phyloP scores from a whole-genome alignment of 2,113 vertebrate genomes.

The Conger conger region DNA sequence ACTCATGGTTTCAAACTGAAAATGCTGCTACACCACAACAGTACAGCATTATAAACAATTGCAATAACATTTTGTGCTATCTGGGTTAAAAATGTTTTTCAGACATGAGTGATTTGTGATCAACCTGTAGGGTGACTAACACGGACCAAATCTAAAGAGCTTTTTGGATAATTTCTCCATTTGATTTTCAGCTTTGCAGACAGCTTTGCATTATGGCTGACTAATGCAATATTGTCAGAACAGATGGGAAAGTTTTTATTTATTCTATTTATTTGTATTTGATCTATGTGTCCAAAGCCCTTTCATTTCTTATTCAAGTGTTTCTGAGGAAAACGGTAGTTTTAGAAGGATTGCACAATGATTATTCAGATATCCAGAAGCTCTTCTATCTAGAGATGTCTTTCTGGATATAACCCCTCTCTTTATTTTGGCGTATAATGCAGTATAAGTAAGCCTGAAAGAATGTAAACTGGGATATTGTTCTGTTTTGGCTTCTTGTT shows the following conservation, averaged over 20 bases:
- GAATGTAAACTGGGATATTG: slow-evolving; percentile 1
- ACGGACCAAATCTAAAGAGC: background rate
- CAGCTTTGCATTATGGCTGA: background rate
- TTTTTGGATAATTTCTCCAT: background rate
- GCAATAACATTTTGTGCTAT: background rate
- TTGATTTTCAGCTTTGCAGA: background rate
- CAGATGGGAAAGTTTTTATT: background rate
- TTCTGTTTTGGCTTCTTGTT: slow-evolving; percentile 3
- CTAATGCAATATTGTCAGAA: background rate
- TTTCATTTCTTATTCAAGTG: background rate
- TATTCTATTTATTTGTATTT: background rate
- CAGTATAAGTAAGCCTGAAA: background rate
- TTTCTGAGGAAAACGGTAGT: background rate
- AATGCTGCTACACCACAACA: no score
- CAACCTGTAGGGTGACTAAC: background rate
- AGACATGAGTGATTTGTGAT: background rate
- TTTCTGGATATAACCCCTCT: background rate
- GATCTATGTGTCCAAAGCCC: background rate
- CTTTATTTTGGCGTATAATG: background rate
- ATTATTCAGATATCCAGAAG: background rate
- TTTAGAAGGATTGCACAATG: background rate
- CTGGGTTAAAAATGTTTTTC: background rate
- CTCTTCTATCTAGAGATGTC: background rate
- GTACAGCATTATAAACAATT: no score
- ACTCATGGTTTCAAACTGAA: no score